phyloP scores from a whole-genome alignment of 2,797 vertebrate genomes.

The Takifugu rubripes region DNA sequence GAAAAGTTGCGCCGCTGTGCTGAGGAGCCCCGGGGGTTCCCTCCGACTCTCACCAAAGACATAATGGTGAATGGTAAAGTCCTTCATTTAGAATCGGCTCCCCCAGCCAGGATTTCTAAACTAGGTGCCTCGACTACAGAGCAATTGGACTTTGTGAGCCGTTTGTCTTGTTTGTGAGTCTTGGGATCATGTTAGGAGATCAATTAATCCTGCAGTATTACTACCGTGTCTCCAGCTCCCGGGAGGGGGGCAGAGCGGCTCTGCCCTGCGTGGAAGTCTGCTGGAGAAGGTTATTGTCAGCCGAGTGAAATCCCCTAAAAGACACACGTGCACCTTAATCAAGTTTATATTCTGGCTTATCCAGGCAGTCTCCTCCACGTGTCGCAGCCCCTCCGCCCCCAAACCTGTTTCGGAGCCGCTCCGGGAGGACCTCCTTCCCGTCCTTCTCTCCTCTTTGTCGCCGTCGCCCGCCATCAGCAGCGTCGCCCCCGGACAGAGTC shows the following conservation, averaged over 20 bases:
- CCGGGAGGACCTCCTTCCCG: slow-evolving; percentile 61
- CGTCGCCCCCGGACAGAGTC: slow-evolving; percentile 73
- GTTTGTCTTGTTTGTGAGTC: slow-evolving; percentile 69
- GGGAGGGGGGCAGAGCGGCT: slow-evolving; percentile 4
- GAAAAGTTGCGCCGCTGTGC: slow-evolving; percentile 77
- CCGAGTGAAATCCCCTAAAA: neutral
- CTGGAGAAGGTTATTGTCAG: neutral
- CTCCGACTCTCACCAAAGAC: slow-evolving; percentile 78
- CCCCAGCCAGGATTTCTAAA: slow-evolving; percentile 78
- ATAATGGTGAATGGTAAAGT: slow-evolving; percentile 82
- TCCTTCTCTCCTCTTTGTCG: slow-evolving; percentile 47
- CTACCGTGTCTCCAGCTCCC: slow-evolving; percentile 18
- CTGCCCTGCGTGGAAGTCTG: slow-evolving; percentile 18
- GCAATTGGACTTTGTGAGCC: slow-evolving; percentile 65
- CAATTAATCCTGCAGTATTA: slow-evolving; percentile 40
- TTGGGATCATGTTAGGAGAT: slow-evolving; percentile 46
- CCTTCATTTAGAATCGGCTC: slow-evolving; percentile 80
- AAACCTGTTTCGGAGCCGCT: slow-evolving; percentile 53
- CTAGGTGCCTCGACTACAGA: slow-evolving; percentile 62
- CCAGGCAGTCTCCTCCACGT: slow-evolving; percentile 46
- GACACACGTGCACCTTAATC: no score
- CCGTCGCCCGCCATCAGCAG: slow-evolving; percentile 74
- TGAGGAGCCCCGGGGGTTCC: slow-evolving; percentile 69
- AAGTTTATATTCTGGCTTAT: slow-evolving; percentile 53
- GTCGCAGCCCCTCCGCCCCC: slow-evolving; percentile 27